Base-by-base conservation (phyloP, 2,797 vertebrate genomes). In the Semotilus atromaculatus region DNA sequence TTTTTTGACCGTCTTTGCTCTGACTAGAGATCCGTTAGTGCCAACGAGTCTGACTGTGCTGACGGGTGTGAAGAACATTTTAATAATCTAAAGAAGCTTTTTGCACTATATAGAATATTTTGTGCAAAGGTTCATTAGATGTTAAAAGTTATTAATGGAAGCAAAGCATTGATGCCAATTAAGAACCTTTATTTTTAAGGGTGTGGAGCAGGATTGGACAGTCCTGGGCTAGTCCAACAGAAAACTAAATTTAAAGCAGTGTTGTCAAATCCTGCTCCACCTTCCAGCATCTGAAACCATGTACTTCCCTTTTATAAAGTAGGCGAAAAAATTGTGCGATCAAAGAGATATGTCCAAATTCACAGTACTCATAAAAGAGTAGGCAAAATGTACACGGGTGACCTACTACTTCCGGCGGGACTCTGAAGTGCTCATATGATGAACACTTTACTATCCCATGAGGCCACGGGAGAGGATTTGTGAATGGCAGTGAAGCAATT, bases 161-260 rank as follows among this genome's bases (percentile, higher is more conserved):
- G 34, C 55, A 77, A 77, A 77, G 34, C 55, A 77, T 7, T 19
- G n/a, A 29, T 60, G 5, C n/a, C 53, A 77, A 77, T 40, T 60
- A 76, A 76, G 6, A 55, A 36, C 6, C 26, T 75, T 76, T 58
- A 58, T 38, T 26, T 76, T 38, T 21, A 18, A n/a, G 4, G 19
- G 36, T 62, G n/a, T 9, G 9, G 8, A 77, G 34, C 34, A 77
- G n/a, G 14, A 40, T 40, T 62, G 16, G 36, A 26, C 16, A 4
- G 34, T n/a, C 36, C 36, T 18, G 23, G 34, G 26, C 26, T 26
- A 60, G 14, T 76, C 8, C 21, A 40, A 40, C 36, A 60, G 36
- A 70, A 43, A 70, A 16, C 21, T 1, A 70, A 16, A 70, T 70
- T 70, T 43, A 70, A 36, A 58, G 13, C 23, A 58, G 13, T 21